These are phyloP conservation scores for Lasioglossum villosulum DNA, from an alignment of 2,888 invertebrate genomes.

Conservation along the genomic window DNA sequence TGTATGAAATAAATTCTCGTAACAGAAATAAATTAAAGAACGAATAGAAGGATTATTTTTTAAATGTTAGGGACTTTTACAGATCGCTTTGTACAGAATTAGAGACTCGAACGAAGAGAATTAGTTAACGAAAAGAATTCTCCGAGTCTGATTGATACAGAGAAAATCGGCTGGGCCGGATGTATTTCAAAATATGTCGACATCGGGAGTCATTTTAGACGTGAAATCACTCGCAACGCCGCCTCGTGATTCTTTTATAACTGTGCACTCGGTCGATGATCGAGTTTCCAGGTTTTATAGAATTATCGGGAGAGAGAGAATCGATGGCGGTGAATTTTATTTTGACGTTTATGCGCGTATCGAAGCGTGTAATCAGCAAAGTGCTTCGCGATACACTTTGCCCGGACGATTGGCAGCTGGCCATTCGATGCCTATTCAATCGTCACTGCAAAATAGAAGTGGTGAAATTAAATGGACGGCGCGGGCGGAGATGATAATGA, in stretches of 20 bases:
- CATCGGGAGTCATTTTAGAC: slow-evolving; percentile 22
- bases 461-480: slow-evolving; percentile 70
- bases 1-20: neutral
- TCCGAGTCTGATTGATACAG: neutral
- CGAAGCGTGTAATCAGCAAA: slow-evolving; percentile 74
- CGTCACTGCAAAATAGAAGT: slow-evolving; percentile 70
- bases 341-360: slow-evolving; percentile 58
- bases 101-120: neutral
- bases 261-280: slow-evolving; percentile 36
- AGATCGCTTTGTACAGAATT: neutral
- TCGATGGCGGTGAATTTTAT: slow-evolving; percentile 55
- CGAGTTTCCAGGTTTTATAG: slow-evolving; percentile 42
- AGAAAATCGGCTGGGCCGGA: neutral
- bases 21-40: neutral
- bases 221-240: slow-evolving; percentile 26
- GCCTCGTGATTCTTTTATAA: slow-evolving; percentile 23
- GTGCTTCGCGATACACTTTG: slow-evolving; percentile 63
- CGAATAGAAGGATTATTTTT: neutral
- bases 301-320: slow-evolving; percentile 45
- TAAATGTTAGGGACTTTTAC: neutral
- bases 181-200: neutral
- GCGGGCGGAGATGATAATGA: neutral
- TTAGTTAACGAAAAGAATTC: neutral
- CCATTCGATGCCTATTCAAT: slow-evolving; percentile 47
- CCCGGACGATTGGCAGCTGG: slow-evolving; percentile 48